A percentile compares a stretch with the other conserved stretches of the same genome.
These are phyloP conservation scores for Bettongia penicillata DNA, from an alignment of 2,113 vertebrate genomes.

Conservation along the genomic window DNA sequence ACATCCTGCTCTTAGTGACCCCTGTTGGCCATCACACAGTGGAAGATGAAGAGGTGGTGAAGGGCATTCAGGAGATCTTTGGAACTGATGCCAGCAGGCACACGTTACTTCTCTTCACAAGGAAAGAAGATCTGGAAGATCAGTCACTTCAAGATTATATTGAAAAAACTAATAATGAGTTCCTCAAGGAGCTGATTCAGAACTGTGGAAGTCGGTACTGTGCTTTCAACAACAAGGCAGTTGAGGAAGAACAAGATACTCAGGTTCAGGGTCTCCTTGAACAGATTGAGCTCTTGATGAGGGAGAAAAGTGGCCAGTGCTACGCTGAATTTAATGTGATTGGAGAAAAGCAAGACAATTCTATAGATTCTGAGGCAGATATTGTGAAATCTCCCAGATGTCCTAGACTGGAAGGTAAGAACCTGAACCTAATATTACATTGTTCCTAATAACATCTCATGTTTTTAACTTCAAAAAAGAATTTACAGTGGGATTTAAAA, in stretches of 20 bases:
- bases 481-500: not conserved
- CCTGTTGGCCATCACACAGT: not conserved
- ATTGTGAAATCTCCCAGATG: not conserved
- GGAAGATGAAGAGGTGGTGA: not conserved
- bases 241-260: accelerated
- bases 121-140: constrained; percentile 15
- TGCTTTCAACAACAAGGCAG: not conserved
- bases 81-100: not conserved
- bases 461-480: not conserved
- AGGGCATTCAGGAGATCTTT: not conserved
- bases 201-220: not conserved
- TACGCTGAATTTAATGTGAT: not conserved
- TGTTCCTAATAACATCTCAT: not conserved
- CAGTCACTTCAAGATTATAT: not conserved
- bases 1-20: constrained; percentile 38
- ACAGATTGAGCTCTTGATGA: accelerated
- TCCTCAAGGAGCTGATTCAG: not conserved
- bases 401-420: not conserved
- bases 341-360: not conserved
- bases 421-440: not conserved
- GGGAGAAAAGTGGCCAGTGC: accelerated
- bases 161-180: accelerated
- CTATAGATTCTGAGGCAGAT: not conserved
- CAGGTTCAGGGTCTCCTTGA: not conserved
- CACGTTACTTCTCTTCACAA: constrained; percentile 42